Evolutionary conservation across 92 coral and sea anemone genomes (phyloP).

Genomic region (Scolanthus callimorphus): DNA sequence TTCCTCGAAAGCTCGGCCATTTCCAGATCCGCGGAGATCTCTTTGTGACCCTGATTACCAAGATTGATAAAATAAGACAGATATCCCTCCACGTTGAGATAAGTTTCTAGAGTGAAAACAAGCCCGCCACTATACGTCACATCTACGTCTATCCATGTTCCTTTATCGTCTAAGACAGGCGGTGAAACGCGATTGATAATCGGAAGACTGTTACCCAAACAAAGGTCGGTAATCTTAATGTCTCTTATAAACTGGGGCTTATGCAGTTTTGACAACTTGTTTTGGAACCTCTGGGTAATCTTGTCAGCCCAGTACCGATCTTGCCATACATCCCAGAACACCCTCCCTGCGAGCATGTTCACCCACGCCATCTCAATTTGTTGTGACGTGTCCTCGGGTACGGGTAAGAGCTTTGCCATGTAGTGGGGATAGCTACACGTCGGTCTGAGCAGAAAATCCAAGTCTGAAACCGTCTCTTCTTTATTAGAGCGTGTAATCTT

Average conservation of each 20-base stretch:
- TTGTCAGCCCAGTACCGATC: conserved; percentile 93
- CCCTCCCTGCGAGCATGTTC: conserved; percentile 86
- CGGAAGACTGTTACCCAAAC: conserved; percentile 88
- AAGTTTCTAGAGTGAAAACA: conserved; percentile 84
- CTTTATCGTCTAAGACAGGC: conserved; percentile 81
- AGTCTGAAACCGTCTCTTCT: conserved; percentile 19
- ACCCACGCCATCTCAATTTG: conserved; percentile 89
- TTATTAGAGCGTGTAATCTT: conserved; percentile 35
- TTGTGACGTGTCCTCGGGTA: conserved; percentile 40
- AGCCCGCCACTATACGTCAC: conserved; percentile 93
- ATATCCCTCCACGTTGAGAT: conserved; percentile 91
- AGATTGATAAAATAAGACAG: conserved; percentile 71
- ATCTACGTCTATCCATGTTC: conserved; percentile 97
- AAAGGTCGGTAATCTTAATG: conserved; percentile 80
- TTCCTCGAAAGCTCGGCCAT: conserved; percentile 77
- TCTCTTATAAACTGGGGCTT: conserved; percentile 95
- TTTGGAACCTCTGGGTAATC: conserved; percentile 88
- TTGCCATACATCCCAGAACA: conserved; percentile 98
- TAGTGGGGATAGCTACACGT: conserved; percentile 80
- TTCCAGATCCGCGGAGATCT: conserved; percentile 67
- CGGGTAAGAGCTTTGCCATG: conserved; percentile 74
- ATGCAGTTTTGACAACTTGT: conserved; percentile 78
- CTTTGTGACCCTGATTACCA: conserved; percentile 63
- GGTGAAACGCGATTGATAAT: conserved; percentile 71
- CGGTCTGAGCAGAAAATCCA: conserved; percentile 7